Evolutionary conservation across 2,797 vertebrate species (phyloP).

Genomic region (Arctocebus calabarensis): DNA sequence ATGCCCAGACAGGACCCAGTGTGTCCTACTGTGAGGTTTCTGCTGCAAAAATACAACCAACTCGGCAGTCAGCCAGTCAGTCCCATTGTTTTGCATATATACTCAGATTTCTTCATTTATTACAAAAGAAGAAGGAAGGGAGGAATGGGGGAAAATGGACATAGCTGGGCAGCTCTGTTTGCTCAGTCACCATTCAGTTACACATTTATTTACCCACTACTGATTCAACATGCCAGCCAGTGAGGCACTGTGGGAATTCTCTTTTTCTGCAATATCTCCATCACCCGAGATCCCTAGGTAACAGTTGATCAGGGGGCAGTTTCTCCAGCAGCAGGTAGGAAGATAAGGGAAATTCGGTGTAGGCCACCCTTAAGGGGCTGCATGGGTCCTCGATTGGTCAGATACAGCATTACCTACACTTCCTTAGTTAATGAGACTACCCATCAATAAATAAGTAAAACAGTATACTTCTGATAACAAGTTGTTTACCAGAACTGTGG

Average conservation of each 20-base stretch:
- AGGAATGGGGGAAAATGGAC: neutral
- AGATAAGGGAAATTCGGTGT: neutral
- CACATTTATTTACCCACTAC: neutral
- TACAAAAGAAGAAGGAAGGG: neutral
- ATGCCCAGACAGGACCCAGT: neutral
- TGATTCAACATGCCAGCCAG: neutral
- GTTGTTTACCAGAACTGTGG: too few species aligned
- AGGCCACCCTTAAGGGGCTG: neutral
- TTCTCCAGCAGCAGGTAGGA: neutral
- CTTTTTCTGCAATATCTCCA: neutral
- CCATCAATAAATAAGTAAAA: neutral
- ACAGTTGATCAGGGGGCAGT: neutral
- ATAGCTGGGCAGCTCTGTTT: neutral
- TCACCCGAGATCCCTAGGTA: neutral
- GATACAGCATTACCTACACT: neutral
- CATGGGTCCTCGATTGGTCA: neutral
- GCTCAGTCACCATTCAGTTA: neutral
- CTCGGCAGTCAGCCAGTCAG: neutral
- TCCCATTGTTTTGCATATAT: neutral
- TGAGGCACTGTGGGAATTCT: neutral
- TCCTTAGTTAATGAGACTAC: neutral
- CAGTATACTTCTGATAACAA: too few species aligned
- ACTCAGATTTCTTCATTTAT: slow-evolving; percentile 11
- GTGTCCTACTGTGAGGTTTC: neutral
- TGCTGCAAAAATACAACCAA: neutral